Base-by-base conservation (phyloP, 2,113 vertebrate species). In the Brachirus orientalis region DNA sequence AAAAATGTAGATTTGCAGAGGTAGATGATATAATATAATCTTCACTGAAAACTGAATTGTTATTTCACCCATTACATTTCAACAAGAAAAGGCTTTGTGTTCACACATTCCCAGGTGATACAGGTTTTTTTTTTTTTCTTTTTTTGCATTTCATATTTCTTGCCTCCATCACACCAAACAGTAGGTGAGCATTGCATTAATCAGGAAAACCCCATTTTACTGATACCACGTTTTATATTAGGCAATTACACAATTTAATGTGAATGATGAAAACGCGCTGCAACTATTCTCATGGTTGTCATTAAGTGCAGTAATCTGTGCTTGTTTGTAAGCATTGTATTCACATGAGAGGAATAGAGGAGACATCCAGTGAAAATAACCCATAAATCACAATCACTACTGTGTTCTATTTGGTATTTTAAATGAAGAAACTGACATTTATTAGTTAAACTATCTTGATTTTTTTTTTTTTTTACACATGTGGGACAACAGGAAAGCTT, bases 141-240 rank as follows among this genome's bases (percentile, higher is more conserved):
- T n/a, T n/a, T n/a, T n/a, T n/a, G n/a, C 45, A 28, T 47, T n/a
- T 45, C 8, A 56, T 22, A 43, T 43, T 22, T 59, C 59, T 35
- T 11, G n/a, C 28, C 38, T 51, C 8, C 19, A n/a, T 57, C 51
- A 9, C 16, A 60, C 11, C 12, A 38, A 12, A 44, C 46, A 55
- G 16, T 6, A 43, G 36, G 22, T 46, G 45, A 67, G 54, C 4
- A 4, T n/a, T 8, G 9, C 52, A 46, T 62, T 55, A 14, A 37
- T 55, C 17, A 37, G 56, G 50, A 68, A 56, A 11, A 43, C 37
- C 33, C 63, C 12, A 51, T 71, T 58, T 28, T 9, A 20, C 28
- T 40, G 19, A 48, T 43, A 48, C 17, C 1, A 7, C 16, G 22
- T 19, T n/a, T 60, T 16, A 47, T 47, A 11, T 37, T 9, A 37